Evolutionary conservation across 2,888 invertebrate genomes (phyloP), one percentile per base, ranked within the genome.

Genomic region (Rhorus exstirpatorius): DNA sequence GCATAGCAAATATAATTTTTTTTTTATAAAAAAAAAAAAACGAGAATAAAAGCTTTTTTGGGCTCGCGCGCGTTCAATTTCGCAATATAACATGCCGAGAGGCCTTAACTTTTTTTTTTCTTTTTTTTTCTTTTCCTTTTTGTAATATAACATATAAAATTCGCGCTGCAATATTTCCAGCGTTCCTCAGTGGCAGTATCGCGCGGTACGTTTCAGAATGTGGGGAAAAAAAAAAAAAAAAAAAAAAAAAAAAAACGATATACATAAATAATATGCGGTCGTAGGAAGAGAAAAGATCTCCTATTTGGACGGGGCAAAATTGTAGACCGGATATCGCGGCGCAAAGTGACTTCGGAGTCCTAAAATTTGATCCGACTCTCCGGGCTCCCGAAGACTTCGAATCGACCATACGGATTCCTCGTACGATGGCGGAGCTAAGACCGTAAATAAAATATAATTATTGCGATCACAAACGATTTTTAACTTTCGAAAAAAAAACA

Each of bases 351-450:
- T 85, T 71, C 81, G 83, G 12, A 87, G 81, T 14, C 93, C 93
- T 58, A 90, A 89, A 12, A 93, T 86, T 86, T 95, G 93, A 71
- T 94, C 94, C 10, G 94, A 95, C 88, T 96, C 96, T 38, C 95
- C 95, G 46, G 94, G 93, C 83, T 96, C 96, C 78, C 94, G 94
- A 61, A 96, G 95, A 81, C 94, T 94, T 65, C 94, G 93, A 49
- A 83, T 83, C 2, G 96, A 95, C n/a, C 94, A 93, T 53, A 94
- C 92, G 17, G 95, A 94, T 90, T 95, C 96, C 82, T 95, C 94
- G 91, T 95, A 96, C 19, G 95, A 94, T 1, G 96, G 96, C 81
- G 95, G 94, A 86, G 95, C 96, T 96, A 65, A 3, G 17, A 6
- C 31, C 31, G 93, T 78, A 81, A 82, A 51, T 12, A 21, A 26